These are phyloP conservation scores for Octonoba sinensis DNA, from an alignment of 2,888 invertebrate genomes.

Conservation along the genomic window DNA sequence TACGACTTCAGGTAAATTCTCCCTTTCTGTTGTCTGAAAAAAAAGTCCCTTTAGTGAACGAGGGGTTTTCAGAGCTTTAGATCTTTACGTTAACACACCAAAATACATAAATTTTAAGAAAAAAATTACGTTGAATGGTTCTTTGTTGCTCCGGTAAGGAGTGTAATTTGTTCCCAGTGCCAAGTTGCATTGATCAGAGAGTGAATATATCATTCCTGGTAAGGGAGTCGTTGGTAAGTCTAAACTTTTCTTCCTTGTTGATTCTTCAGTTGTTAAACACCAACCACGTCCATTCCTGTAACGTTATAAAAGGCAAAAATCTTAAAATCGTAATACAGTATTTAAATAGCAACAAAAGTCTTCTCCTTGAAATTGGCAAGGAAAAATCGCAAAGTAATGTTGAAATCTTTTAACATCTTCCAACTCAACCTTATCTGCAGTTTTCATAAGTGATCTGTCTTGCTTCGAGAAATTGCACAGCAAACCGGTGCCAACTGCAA, in stretches of 20 bases:
- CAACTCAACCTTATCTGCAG: no score
- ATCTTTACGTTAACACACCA: no score
- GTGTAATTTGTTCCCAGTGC: slow-evolving; percentile 68
- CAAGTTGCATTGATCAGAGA: slow-evolving; percentile 69
- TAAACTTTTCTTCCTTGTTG: slow-evolving; percentile 20
- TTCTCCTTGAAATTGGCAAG: no score
- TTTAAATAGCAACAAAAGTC: no score
- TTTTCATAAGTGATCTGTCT: neutral
- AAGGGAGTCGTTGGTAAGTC: slow-evolving; percentile 55
- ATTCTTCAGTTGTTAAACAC: slow-evolving; percentile 65
- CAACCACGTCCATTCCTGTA: slow-evolving; percentile 51
- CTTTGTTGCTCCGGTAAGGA: slow-evolving; percentile 68
- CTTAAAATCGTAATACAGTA: neutral
- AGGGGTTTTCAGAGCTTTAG: no score
- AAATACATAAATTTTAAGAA: no score
- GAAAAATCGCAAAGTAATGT: no score
- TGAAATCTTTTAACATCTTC: no score
- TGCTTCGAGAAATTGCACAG: no score
- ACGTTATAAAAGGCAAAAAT: neutral
- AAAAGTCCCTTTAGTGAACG: no score
- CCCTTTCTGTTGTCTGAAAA: neutral
- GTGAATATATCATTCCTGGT: slow-evolving; percentile 69
- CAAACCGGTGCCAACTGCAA: no score
- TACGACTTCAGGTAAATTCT: neutral
- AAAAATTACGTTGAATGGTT: slow-evolving; percentile 69